Evolutionary conservation across 2,113 vertebrate genomes (phyloP), one percentile per base, ranked within the genome.

Genomic region (Vidua macroura): DNA sequence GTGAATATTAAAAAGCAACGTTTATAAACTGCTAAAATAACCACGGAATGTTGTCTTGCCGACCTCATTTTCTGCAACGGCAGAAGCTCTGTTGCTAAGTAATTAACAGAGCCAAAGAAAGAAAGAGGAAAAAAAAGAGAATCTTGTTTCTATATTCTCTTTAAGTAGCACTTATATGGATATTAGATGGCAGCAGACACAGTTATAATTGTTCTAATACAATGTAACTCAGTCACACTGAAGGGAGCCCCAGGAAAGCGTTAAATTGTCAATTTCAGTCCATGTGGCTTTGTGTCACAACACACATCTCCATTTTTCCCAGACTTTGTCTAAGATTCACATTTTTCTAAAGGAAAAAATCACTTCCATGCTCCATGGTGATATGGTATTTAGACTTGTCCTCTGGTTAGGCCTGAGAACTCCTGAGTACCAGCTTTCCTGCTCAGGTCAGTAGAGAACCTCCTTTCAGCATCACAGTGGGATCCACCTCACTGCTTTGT

Each of bases 51-150:
- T 70, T 81, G 39, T 58, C 33, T 76, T 48, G 20, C 13, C 0
- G 0, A 62, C 37, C 28, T 92, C 10, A 46, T 80, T 77, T 93
- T 81, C 72, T 86, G 48, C 15, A 90, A 72, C 4, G 2, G 43
- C 35, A 80, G 58, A 60, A 83, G 56, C 51, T 90, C 48, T 67
- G 68, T 88, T 93, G 86, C 80, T 94, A 92, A 92, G 91, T 88
- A 94, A 88, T 92, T 93, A 95, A 48, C 20, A 59, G 51, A 88
- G 19, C 24, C 46, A 76, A 83, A 83, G 78, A 88, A 90, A 83
- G 62, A 90, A 23, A 75, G 22, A 79, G 37, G 22, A 7, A 16
- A 69, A 64, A 59, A 56, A 35, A 25, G 13, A 64, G 5, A 86
- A 66, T 15, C 3, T 5, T 72, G 22, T 83, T 93, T 91, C 74